Evolutionary conservation across 2,797 vertebrate genomes (phyloP).

Genomic region (Sciaenops ocellatus): DNA sequence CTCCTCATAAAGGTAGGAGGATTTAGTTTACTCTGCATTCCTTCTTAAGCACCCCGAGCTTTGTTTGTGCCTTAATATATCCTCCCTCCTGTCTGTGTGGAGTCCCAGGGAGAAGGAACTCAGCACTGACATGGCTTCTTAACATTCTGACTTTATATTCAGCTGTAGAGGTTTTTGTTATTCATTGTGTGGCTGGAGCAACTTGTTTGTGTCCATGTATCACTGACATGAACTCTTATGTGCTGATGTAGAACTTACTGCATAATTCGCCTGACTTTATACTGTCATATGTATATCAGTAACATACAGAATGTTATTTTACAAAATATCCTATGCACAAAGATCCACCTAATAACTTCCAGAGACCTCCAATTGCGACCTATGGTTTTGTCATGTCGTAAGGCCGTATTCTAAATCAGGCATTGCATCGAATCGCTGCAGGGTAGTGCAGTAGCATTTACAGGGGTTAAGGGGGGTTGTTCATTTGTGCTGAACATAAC

Average conservation of each 20-base stretch:
- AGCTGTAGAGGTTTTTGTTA: neutral
- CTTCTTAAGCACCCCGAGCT: conserved; percentile 39
- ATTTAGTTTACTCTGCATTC: conserved; percentile 45
- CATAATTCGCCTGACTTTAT: neutral
- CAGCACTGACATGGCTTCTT: conserved; percentile 1
- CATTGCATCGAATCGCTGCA: too few species aligned
- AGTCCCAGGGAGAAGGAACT: neutral
- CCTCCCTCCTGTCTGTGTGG: conserved; percentile 36
- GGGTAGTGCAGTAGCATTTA: too few species aligned
- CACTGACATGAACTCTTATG: neutral
- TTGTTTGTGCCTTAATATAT: conserved; percentile 50
- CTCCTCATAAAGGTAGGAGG: conserved; percentile 47
- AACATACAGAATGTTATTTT: neutral
- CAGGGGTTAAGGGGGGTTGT: too few species aligned
- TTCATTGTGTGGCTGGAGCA: neutral
- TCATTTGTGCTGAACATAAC: too few species aligned
- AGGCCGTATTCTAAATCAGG: too few species aligned
- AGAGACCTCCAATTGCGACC: neutral
- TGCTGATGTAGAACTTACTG: neutral
- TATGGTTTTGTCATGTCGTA: neutral
- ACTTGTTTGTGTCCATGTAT: neutral
- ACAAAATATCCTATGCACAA: neutral
- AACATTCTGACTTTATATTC: conserved; percentile 19
- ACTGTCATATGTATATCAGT: neutral
- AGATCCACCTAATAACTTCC: neutral